phyloP scores from a whole-genome alignment of 2,888 invertebrate species.

The Plagiodera versicolora region DNA sequence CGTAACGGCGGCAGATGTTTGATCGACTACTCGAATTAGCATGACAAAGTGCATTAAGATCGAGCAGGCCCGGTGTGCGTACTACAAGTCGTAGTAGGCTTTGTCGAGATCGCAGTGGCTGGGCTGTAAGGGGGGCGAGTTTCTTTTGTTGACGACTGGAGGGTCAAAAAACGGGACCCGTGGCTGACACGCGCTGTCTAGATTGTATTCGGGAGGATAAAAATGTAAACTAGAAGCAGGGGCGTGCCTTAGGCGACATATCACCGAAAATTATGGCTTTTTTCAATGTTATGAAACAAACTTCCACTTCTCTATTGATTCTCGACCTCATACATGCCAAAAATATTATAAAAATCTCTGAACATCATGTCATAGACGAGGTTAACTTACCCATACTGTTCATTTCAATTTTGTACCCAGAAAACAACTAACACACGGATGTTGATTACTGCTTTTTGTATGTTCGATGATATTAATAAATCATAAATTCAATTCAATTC shows the following conservation, averaged over 20 bases:
- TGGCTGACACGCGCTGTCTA: constrained; percentile 53
- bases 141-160: constrained; percentile 51
- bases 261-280: not conserved
- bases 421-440: no score
- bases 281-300: no score
- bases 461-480: no score
- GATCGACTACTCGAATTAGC: constrained; percentile 45
- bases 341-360: no score
- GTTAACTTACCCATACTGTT: no score
- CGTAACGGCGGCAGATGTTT: constrained; percentile 50
- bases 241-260: constrained; percentile 33
- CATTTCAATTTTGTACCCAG: no score
- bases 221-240: constrained; percentile 47
- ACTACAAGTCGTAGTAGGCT: constrained; percentile 43
- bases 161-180: constrained; percentile 55
- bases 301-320: no score
- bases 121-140: constrained; percentile 45
- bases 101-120: constrained; percentile 43
- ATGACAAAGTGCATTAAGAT: constrained; percentile 56
- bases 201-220: constrained; percentile 52
- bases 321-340: no score
- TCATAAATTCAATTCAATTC: no score
- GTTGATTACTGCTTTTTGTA: no score
- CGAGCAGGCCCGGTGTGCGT: constrained; percentile 51
- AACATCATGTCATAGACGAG: no score